A percentile compares a stretch with the other conserved stretches of the same genome.
These are phyloP conservation scores for Triplophysa rosa DNA, from an alignment of 2,113 vertebrate genomes.

Conservation along the genomic window DNA sequence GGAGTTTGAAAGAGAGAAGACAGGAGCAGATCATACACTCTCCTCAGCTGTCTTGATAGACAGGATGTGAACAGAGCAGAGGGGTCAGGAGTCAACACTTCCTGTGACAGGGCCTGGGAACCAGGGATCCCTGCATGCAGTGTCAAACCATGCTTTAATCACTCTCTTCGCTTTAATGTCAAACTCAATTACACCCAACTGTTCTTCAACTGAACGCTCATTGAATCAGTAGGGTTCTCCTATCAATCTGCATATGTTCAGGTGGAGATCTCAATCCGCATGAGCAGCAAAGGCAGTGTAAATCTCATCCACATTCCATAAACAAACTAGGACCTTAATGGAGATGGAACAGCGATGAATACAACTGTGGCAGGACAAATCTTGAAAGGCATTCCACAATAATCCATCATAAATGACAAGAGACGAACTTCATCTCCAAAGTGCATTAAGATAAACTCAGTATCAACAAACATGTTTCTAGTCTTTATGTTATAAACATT, in stretches of 20 bases:
- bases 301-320: constrained; percentile 65
- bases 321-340: constrained; percentile 61
- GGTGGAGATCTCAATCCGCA: not conserved
- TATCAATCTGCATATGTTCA: not conserved
- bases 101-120: constrained; percentile 75
- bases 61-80: constrained; percentile 65
- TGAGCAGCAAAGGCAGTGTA: constrained; percentile 3
- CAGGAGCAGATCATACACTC: constrained; percentile 47
- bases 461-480: not conserved
- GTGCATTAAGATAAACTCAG: not conserved
- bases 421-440: constrained; percentile 54
- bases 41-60: constrained; percentile 62
- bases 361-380: constrained; percentile 63
- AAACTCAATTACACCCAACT: constrained; percentile 12
- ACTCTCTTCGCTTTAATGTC: constrained; percentile 53
- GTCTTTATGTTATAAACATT: not conserved
- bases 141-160: constrained; percentile 63
- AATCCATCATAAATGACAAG: constrained; percentile 71
- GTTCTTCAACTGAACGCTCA: not conserved
- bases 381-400: constrained; percentile 74
- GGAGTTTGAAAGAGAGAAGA: constrained; percentile 3
- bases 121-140: constrained; percentile 53
- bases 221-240: constrained; percentile 5
- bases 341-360: constrained; percentile 56
- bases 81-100: constrained; percentile 76